Percentiles rank a stretch among this genome's conserved stretches.
Evolutionary conservation across 2,888 invertebrate genomes (phyloP).

Genomic region (Acrobasis suavella): DNA sequence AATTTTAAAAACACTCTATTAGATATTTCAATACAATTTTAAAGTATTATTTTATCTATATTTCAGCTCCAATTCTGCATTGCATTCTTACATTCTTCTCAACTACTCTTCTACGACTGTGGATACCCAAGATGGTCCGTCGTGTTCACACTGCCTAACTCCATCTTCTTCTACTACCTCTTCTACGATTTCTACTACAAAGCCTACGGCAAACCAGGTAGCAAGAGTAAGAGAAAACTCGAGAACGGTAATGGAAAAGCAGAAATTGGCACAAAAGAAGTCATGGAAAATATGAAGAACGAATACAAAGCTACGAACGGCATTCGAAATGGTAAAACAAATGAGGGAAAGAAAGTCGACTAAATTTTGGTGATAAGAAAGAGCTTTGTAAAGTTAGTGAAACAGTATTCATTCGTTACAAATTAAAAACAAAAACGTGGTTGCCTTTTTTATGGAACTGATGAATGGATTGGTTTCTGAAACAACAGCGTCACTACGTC

Average conservation of each 20-base stretch:
- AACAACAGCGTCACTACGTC: too few relatives aligned
- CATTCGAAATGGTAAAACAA: constrained; percentile 31
- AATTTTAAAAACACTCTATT: too few relatives aligned
- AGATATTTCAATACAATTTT: background rate
- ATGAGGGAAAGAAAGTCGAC: constrained; percentile 34
- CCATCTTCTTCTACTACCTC: constrained; percentile 95
- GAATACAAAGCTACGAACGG: constrained; percentile 37
- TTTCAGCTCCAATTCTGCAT: constrained; percentile 94
- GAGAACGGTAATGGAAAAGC: constrained; percentile 45
- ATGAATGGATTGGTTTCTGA: too few relatives aligned
- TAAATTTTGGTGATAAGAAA: constrained; percentile 25
- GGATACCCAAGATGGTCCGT: constrained; percentile 93
- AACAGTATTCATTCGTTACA: background rate
- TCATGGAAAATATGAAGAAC: constrained; percentile 33
- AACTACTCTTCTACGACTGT: constrained; percentile 92
- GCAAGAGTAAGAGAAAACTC: constrained; percentile 42
- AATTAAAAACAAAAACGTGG: background rate
- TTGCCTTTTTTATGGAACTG: too few relatives aligned
- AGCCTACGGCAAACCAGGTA: constrained; percentile 82
- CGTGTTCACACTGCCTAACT: constrained; percentile 93
- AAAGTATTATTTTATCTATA: constrained; percentile 26
- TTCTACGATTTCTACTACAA: constrained; percentile 96
- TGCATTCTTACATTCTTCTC: constrained; percentile 92
- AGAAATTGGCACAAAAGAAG: constrained; percentile 37
- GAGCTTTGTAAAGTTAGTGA: constrained; percentile 5